Percentiles rank a stretch among this genome's conserved stretches.
phyloP scores from a whole-genome alignment of 2,888 invertebrate species.

The Ctena decussata region DNA sequence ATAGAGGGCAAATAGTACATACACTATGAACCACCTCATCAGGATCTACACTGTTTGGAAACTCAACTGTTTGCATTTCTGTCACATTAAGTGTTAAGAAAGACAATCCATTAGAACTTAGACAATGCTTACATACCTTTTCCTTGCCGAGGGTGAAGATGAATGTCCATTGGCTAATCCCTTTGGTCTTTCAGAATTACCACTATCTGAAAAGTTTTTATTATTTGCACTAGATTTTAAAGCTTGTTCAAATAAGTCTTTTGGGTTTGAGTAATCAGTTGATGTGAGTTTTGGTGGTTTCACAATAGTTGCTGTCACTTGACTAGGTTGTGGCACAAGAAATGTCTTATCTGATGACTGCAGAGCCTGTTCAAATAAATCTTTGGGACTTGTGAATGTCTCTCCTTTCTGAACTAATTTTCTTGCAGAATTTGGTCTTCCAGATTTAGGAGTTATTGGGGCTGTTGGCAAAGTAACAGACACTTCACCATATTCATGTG shows the following conservation, averaged over 20 bases:
- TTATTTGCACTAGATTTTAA: constrained; percentile 36
- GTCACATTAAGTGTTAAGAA: too few species aligned
- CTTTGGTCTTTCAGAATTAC: not conserved
- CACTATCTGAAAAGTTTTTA: not conserved
- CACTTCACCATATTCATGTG: constrained; percentile 84
- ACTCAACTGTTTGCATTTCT: too few species aligned
- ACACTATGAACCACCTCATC: too few species aligned
- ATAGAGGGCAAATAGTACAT: too few species aligned
- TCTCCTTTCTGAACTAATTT: constrained; percentile 34
- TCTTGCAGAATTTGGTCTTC: constrained; percentile 63
- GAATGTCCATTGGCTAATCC: not conserved
- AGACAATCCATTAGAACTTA: too few species aligned
- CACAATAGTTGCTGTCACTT: not conserved
- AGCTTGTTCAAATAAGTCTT: constrained; percentile 70
- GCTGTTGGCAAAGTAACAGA: constrained; percentile 70
- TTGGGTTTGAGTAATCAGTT: constrained; percentile 47
- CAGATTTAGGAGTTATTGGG: constrained; percentile 70
- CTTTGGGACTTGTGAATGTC: constrained; percentile 69
- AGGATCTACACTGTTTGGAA: too few species aligned
- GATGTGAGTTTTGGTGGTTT: not conserved
- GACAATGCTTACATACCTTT: not conserved
- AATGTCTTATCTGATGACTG: constrained; percentile 23
- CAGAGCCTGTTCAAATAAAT: constrained; percentile 74
- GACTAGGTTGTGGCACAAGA: not conserved
- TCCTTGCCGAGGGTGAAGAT: too few species aligned